phyloP scores from a whole-genome alignment of 2,888 invertebrate genomes.

The Rhagonycha fulva region DNA sequence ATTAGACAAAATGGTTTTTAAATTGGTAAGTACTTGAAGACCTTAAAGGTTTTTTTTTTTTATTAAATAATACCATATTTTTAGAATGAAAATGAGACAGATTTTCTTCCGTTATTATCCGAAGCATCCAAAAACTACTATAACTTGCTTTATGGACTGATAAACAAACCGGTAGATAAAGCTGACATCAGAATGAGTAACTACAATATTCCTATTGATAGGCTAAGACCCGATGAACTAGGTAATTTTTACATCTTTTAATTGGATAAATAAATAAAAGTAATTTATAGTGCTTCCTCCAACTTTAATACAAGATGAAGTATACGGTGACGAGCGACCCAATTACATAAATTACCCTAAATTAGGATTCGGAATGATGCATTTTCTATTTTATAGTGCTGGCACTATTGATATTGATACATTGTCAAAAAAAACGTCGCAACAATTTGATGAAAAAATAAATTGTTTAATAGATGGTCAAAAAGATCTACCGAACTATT shows the following conservation, averaged over 20 bases:
- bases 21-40: neutral
- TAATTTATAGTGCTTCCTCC: neutral
- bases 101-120: neutral
- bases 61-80: neutral
- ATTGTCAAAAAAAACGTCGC: neutral
- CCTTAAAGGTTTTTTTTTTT: neutral
- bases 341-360: conserved; percentile 78
- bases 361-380: neutral
- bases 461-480: neutral
- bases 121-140: neutral
- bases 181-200: neutral
- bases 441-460: neutral
- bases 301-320: neutral
- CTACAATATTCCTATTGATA: neutral
- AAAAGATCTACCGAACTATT: neutral
- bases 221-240: neutral
- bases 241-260: neutral
- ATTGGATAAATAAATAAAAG: neutral
- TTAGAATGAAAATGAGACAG: neutral
- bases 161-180: neutral
- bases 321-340: conserved; percentile 70
- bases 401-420: neutral
- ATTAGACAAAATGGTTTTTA: neutral
- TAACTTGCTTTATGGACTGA: neutral
- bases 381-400: neutral